These are phyloP conservation scores for Lysandra coridon DNA, from an alignment of 2,888 invertebrate genomes.

Conservation along the genomic window DNA sequence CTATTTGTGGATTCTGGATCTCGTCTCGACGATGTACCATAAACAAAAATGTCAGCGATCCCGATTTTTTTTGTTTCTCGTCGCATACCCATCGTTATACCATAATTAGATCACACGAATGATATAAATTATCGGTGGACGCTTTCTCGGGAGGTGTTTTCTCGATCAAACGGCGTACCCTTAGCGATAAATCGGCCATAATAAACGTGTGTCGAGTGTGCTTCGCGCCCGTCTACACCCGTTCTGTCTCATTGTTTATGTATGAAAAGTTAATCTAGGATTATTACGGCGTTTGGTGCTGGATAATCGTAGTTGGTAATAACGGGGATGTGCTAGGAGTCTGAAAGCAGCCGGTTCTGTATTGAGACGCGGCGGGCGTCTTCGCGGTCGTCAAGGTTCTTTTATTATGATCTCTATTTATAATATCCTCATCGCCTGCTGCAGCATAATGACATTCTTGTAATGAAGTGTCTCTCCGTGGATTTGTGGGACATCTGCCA, in stretches of 20 bases:
- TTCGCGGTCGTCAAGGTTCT: constrained; percentile 67
- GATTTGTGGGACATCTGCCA: constrained; percentile 78
- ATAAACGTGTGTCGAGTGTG: constrained; percentile 76
- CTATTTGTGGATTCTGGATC: constrained; percentile 80
- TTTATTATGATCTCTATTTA: constrained; percentile 69
- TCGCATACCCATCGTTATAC: constrained; percentile 76
- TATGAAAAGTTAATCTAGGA: constrained; percentile 77
- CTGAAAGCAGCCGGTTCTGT: constrained; percentile 48
- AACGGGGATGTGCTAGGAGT: constrained; percentile 57
- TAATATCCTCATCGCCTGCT: constrained; percentile 74
- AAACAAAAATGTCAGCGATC: constrained; percentile 82
- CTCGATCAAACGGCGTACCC: constrained; percentile 55
- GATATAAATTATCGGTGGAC: constrained; percentile 73
- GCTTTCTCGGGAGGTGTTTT: constrained; percentile 63
- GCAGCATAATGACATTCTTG: constrained; percentile 77
- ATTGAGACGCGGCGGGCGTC: constrained; percentile 55
- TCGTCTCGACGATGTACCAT: constrained; percentile 77
- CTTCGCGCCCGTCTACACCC: constrained; percentile 75
- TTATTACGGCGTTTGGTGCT: constrained; percentile 69
- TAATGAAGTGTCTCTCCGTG: constrained; percentile 73
- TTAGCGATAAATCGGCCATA: constrained; percentile 72
- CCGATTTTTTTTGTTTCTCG: constrained; percentile 78
- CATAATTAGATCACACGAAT: constrained; percentile 78
- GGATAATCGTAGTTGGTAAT: constrained; percentile 64
- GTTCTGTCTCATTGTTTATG: constrained; percentile 80